Percentiles rank a stretch among this genome's conserved stretches.
Evolutionary conservation across 2,888 invertebrate genomes (phyloP).

Genomic region (Rotaria magnacalcarata): DNA sequence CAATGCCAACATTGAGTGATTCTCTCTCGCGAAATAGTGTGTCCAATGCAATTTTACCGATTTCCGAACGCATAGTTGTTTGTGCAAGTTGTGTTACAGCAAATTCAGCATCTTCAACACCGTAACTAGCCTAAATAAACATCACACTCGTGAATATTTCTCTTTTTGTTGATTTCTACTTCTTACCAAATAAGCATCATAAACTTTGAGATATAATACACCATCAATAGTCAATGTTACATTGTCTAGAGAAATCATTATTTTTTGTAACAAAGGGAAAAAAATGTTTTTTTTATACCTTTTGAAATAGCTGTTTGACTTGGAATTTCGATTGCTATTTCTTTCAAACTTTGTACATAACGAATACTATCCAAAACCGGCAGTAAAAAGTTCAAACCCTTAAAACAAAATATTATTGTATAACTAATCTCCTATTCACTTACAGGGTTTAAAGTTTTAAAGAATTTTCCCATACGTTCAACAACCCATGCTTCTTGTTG

Average conservation of each 20-base stretch:
- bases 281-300: slow-evolving; percentile 56
- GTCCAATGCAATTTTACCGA: slow-evolving; percentile 92
- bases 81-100: slow-evolving; percentile 97
- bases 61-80: slow-evolving; percentile 97
- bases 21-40: slow-evolving; percentile 94
- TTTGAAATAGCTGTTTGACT: slow-evolving; percentile 95
- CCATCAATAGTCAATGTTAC: slow-evolving; percentile 93
- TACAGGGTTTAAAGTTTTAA: slow-evolving; percentile 79
- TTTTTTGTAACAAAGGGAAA: not conserved
- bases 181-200: slow-evolving; percentile 76
- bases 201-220: slow-evolving; percentile 84
- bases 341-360: slow-evolving; percentile 95
- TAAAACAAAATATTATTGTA: slow-evolving; percentile 37
- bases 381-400: slow-evolving; percentile 81
- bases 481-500: slow-evolving; percentile 88
- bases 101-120: slow-evolving; percentile 97
- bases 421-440: slow-evolving; percentile 46
- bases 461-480: slow-evolving; percentile 95
- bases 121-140: slow-evolving; percentile 70
- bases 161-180: not conserved
- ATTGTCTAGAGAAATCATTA: slow-evolving; percentile 68
- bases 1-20: slow-evolving; percentile 85
- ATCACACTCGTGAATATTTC: not conserved
- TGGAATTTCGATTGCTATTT: slow-evolving; percentile 97
- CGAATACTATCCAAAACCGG: slow-evolving; percentile 86